These are phyloP conservation scores for Endomychus coccineus DNA, from an alignment of 2,888 invertebrate species.

Conservation along the genomic window DNA sequence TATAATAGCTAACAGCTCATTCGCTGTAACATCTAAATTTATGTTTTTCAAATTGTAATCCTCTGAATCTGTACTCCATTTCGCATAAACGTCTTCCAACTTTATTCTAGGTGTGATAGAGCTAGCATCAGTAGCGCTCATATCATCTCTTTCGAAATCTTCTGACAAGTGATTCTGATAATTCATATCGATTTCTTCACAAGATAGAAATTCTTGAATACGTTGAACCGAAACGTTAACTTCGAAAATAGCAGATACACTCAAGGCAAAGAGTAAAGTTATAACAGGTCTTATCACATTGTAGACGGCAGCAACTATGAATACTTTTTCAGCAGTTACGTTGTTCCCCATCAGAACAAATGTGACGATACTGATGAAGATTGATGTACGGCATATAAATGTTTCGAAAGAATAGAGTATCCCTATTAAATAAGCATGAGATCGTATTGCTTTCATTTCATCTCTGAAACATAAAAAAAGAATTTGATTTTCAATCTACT, in stretches of 20 bases:
- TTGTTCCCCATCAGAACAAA: slow-evolving; percentile 63
- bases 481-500: no score
- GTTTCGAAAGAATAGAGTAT: slow-evolving; percentile 75
- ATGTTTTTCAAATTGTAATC: slow-evolving; percentile 45
- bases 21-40: slow-evolving; percentile 37
- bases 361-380: slow-evolving; percentile 75
- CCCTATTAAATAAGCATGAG: slow-evolving; percentile 70
- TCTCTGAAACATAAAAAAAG: slow-evolving; percentile 48
- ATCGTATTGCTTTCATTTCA: slow-evolving; percentile 64
- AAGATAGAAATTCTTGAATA: slow-evolving; percentile 52
- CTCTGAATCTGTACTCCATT: slow-evolving; percentile 48
- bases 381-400: slow-evolving; percentile 79
- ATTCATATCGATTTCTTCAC: slow-evolving; percentile 41
- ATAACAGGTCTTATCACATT: slow-evolving; percentile 81
- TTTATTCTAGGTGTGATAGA: slow-evolving; percentile 47
- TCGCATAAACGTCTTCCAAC: slow-evolving; percentile 57
- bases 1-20: slow-evolving; percentile 51
- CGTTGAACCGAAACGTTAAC: slow-evolving; percentile 67
- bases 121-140: slow-evolving; percentile 28
- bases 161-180: slow-evolving; percentile 19
- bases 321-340: slow-evolving; percentile 77
- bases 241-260: slow-evolving; percentile 74
- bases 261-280: slow-evolving; percentile 88
- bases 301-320: slow-evolving; percentile 84
- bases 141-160: slow-evolving; percentile 28